phyloP scores from a whole-genome alignment of 2,888 invertebrate genomes.

The Masnerella sp. region DNA sequence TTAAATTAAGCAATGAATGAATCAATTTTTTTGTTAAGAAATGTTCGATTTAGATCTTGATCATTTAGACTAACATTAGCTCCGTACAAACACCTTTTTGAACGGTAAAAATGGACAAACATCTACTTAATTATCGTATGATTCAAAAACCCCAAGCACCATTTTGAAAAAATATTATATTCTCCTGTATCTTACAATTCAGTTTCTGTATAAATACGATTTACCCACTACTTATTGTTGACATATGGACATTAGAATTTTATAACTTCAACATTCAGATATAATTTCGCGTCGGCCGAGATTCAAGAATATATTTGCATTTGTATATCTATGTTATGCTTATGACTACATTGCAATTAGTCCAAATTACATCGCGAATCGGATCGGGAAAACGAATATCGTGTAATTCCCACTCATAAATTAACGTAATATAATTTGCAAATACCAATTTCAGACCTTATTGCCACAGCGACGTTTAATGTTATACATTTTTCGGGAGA shows the following conservation, averaged over 20 bases:
- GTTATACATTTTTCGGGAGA: no score
- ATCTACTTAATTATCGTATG: conserved; percentile 10
- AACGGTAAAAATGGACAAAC: conserved; percentile 4
- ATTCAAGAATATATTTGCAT: conserved; percentile 28
- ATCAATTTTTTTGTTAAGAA: no score
- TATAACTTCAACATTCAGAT: conserved; percentile 32
- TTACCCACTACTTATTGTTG: conserved; percentile 40
- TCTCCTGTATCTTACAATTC: conserved; percentile 31
- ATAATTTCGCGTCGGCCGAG: conserved; percentile 29
- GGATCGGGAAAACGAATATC: no score
- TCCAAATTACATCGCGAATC: no score
- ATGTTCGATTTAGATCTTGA: no score
- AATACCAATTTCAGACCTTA: no score
- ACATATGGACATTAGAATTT: conserved; percentile 42
- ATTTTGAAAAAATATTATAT: conserved; percentile 39
- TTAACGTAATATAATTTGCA: no score
- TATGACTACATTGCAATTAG: no score
- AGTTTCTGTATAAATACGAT: conserved; percentile 31
- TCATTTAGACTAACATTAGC: no score
- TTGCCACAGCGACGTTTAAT: no score
- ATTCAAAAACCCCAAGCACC: conserved; percentile 33
- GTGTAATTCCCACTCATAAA: no score
- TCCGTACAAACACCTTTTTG: background rate
- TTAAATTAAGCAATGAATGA: no score
- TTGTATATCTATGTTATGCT: conserved; percentile 7